Evolutionary conservation across 2,888 invertebrate species (phyloP).

Genomic region (Epicampocera succincta): DNA sequence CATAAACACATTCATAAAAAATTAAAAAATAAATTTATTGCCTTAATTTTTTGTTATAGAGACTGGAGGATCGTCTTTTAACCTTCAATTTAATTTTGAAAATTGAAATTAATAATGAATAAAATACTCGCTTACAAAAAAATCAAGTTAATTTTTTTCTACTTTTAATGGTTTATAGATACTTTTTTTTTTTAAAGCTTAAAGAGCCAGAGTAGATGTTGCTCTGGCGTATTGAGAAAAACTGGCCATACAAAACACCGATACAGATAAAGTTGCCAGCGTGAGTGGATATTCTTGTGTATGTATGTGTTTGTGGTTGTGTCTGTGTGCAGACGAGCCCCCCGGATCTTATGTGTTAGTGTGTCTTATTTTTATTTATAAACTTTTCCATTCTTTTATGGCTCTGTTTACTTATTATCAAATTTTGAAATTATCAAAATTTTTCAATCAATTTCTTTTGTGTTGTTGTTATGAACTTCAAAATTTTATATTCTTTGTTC

Average conservation of each 20-base stretch:
- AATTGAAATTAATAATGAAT: too few relatives aligned
- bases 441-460: constrained; percentile 11
- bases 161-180: too few relatives aligned
- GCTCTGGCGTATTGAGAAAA: not conserved
- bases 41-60: too few relatives aligned
- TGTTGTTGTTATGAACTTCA: constrained; percentile 18
- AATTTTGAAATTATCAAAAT: not conserved
- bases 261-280: not conserved
- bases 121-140: too few relatives aligned
- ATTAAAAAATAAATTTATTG: too few relatives aligned
- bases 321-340: constrained; percentile 45
- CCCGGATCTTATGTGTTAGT: constrained; percentile 18
- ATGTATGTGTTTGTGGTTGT: not conserved
- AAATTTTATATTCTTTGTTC: constrained; percentile 12
- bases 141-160: too few relatives aligned
- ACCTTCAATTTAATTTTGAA: too few relatives aligned
- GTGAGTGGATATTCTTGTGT: not conserved
- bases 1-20: too few relatives aligned
- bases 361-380: not conserved
- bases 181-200: too few relatives aligned
- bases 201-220: too few relatives aligned
- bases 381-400: constrained; percentile 29
- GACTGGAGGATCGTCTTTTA: too few relatives aligned
- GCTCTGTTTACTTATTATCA: not conserved
- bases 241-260: not conserved